Conservation (phyloP, 2,888 invertebrate genomes). For the Brachyptera risi region DNA sequence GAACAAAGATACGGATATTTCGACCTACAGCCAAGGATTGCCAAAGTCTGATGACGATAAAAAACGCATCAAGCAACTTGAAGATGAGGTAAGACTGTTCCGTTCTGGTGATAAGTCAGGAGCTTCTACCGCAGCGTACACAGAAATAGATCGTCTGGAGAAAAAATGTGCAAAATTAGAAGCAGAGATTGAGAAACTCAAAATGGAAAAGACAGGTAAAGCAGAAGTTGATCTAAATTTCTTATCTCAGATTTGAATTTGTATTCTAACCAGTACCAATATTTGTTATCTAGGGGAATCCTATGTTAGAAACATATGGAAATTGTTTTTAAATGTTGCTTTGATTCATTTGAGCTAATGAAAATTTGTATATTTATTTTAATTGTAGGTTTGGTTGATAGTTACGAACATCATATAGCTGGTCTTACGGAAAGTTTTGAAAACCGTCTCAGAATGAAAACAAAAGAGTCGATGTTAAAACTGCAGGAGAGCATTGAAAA, state of each 20-base stretch:
- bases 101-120: too few relatives aligned
- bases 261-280: too few relatives aligned
- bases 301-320: too few relatives aligned
- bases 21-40: neutral
- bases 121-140: neutral
- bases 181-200: neutral
- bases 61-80: neutral
- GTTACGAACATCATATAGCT: too few relatives aligned
- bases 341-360: neutral
- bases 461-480: neutral
- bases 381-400: neutral
- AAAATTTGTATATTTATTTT: neutral
- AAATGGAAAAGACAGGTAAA: constrained; percentile 10
- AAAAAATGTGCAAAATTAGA: constrained; percentile 1
- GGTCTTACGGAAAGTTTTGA: neutral
- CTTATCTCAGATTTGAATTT: too few relatives aligned
- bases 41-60: neutral
- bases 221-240: too few relatives aligned
- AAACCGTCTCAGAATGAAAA: neutral
- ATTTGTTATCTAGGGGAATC: too few relatives aligned
- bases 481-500: neutral
- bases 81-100: neutral
- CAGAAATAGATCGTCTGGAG: neutral
- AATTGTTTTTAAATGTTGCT: too few relatives aligned
- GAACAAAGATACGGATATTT: too few relatives aligned